These are phyloP conservation scores for Menidia menidia DNA, from an alignment of 2,797 vertebrate species.

Conservation along the genomic window DNA sequence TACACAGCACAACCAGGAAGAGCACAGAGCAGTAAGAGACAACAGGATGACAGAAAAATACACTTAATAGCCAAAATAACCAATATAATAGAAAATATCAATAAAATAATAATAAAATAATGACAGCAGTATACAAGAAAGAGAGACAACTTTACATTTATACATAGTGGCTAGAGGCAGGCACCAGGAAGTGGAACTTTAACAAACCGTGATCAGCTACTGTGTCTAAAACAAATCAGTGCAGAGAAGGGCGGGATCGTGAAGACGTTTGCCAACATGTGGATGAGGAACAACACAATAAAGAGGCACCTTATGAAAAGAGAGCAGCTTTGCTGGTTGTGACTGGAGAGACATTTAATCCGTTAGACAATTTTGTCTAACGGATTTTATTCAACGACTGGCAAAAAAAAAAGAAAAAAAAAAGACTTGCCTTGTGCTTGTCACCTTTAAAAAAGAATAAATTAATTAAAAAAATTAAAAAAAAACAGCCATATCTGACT, in stretches of 20 bases:
- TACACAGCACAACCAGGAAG: conserved; percentile 81
- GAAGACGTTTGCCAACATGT: conserved; percentile 61
- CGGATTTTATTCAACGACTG: conserved; percentile 25
- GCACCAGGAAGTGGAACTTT: conserved; percentile 83
- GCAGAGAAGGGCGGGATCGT: conserved; percentile 61
- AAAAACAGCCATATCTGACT: conserved; percentile 56
- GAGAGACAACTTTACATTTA: conserved; percentile 86
- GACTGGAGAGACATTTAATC: conserved; percentile 56
- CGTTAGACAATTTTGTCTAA: conserved; percentile 40
- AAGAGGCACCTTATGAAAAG: conserved; percentile 78
- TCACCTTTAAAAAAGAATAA: conserved; percentile 15
- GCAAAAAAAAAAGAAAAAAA: conserved; percentile 50
- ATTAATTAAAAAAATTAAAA: conserved; percentile 27
- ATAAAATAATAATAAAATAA: conserved; percentile 81
- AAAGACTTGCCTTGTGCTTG: conserved; percentile 69
- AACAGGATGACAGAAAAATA: conserved; percentile 69
- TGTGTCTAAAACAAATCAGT: conserved; percentile 74
- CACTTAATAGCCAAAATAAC: conserved; percentile 69
- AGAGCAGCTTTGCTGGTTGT: conserved; percentile 79
- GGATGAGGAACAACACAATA: conserved; percentile 72
- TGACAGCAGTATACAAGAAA: conserved; percentile 84
- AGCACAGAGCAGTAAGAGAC: conserved; percentile 77
- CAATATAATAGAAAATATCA: conserved; percentile 81
- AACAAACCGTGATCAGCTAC: conserved; percentile 76
- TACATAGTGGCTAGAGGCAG: conserved; percentile 85